These are phyloP conservation scores for Eurois occulta DNA, from an alignment of 2,888 invertebrate species.

Conservation along the genomic window DNA sequence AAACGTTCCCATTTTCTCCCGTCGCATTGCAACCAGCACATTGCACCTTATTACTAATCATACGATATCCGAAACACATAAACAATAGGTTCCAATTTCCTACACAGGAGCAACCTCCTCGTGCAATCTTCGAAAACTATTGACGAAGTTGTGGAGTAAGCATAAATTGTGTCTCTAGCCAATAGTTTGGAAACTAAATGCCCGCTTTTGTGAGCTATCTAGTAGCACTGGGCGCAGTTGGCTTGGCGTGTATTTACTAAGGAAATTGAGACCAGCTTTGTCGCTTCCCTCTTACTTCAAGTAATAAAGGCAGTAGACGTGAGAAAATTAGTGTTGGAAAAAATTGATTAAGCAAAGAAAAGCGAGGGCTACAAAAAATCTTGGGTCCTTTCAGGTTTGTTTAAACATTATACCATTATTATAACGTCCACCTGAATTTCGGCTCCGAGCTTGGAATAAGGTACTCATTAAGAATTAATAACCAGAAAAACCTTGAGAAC, in stretches of 20 bases:
- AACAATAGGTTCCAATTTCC: conserved; percentile 81
- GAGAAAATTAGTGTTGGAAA: conserved; percentile 16
- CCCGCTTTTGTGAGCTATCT: conserved; percentile 78
- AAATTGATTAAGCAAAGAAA: neutral
- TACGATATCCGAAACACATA: conserved; percentile 76
- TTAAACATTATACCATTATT: too few relatives aligned
- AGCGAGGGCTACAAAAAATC: neutral
- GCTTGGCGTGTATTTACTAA: conserved; percentile 75
- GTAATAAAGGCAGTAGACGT: conserved; percentile 56
- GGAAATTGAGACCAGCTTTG: conserved; percentile 74
- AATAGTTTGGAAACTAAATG: conserved; percentile 80
- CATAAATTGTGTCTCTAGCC: conserved; percentile 80
- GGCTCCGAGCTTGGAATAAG: neutral
- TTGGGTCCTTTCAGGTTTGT: neutral
- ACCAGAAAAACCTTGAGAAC: conserved; percentile 31
- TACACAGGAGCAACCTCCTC: conserved; percentile 65
- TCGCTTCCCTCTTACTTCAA: conserved; percentile 68
- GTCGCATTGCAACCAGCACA: conserved; percentile 63
- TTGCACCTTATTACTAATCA: conserved; percentile 70
- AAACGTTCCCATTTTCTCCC: conserved; percentile 52
- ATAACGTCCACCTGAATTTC: conserved; percentile 22
- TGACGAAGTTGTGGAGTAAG: conserved; percentile 77
- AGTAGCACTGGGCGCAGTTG: conserved; percentile 74
- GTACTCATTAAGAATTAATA: conserved; percentile 33
- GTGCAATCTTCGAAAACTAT: conserved; percentile 73